Evolutionary conservation across 2,888 invertebrate species (phyloP).

Genomic region (Tanypteryx hageni): DNA sequence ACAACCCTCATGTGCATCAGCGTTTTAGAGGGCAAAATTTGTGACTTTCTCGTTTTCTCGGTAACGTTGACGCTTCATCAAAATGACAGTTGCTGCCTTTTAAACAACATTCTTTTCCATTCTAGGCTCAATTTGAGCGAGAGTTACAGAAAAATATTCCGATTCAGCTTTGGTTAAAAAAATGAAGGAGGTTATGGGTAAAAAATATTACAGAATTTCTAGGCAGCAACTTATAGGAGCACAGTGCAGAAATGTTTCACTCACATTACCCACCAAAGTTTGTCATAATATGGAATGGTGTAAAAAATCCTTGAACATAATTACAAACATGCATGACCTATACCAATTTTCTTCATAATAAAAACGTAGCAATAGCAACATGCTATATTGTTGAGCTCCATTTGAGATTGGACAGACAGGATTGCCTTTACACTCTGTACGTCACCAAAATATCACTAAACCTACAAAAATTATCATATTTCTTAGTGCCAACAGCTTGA

Average conservation of each 20-base stretch:
- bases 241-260: neutral
- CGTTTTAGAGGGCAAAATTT: neutral
- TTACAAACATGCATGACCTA: neutral
- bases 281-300: neutral
- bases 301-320: neutral
- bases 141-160: neutral
- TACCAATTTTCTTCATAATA: neutral
- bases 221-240: too few relatives aligned
- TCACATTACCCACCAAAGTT: neutral
- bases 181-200: too few relatives aligned
- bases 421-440: too few relatives aligned
- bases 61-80: neutral
- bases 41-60: neutral
- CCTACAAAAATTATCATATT: too few relatives aligned
- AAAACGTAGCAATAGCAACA: neutral
- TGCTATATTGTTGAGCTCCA: neutral
- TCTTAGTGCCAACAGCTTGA: too few relatives aligned
- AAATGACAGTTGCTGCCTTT: constrained; percentile 18
- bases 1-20: too few relatives aligned
- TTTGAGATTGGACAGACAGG: neutral
- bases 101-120: neutral
- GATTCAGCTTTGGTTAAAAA: neutral
- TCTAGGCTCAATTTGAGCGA: constrained; percentile 40
- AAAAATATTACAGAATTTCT: neutral
- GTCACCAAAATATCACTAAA: too few relatives aligned